Evolutionary conservation across 2,888 invertebrate genomes (phyloP).

Genomic region (Eurytoma adleriae): DNA sequence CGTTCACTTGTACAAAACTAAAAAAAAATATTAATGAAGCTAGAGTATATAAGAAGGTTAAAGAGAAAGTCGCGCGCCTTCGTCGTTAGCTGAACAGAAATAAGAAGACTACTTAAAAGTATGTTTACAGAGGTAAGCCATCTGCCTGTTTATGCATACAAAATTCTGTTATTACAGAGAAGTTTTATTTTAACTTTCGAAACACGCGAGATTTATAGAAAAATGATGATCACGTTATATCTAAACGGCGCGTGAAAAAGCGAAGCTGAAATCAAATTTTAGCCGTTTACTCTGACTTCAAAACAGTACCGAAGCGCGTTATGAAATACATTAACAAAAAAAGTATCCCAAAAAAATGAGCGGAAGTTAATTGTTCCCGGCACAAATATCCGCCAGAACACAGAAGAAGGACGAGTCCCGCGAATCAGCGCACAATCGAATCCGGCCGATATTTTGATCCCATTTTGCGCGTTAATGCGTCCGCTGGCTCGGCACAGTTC

Average conservation of each 20-base stretch:
- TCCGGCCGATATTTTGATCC: conserved; percentile 24
- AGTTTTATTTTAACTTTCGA: too few species aligned
- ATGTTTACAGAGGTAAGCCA: not conserved
- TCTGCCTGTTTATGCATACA: not conserved
- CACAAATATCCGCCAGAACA: not conserved
- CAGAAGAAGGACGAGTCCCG: not conserved
- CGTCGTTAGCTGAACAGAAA: conserved; percentile 34
- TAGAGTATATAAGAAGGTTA: not conserved
- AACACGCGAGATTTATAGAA: too few species aligned
- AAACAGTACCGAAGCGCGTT: too few species aligned
- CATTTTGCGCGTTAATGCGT: conserved; percentile 20
- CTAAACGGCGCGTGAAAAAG: too few species aligned
- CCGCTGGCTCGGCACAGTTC: not conserved
- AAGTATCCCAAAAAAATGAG: too few species aligned
- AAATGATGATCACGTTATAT: too few species aligned
- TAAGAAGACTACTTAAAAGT: not conserved
- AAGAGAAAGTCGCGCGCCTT: conserved; percentile 1
- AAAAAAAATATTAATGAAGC: conserved; percentile 28
- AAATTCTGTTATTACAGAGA: too few species aligned
- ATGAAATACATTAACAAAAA: too few species aligned
- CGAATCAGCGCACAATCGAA: not conserved
- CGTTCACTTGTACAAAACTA: conserved; percentile 47
- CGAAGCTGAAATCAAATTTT: too few species aligned
- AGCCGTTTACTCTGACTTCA: too few species aligned
- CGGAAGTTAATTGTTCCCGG: not conserved